Evolutionary conservation across 2,797 vertebrate species (phyloP), one percentile per base, ranked within the genome.

Genomic region (Melanotaenia maccullochi): DNA sequence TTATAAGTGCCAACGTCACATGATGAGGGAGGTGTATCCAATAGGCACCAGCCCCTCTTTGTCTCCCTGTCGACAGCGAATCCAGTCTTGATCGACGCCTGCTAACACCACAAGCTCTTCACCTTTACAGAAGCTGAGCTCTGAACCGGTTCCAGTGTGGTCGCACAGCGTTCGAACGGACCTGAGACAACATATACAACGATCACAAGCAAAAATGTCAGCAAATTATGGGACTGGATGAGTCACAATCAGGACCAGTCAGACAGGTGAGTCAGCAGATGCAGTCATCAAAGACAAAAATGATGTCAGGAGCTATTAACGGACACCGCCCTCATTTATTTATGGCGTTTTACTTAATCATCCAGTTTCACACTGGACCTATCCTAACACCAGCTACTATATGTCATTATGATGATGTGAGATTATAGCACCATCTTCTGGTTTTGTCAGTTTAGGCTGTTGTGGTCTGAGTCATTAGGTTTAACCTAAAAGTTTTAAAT

Each of bases 31-130:
- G 0, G 97, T 96, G 80, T 98, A 99, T 67, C 96, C 95, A n/a
- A 99, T 97, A 0, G 96, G 97, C 71, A 99, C 97, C 5, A 99
- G 95, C 33, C 98, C 97, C 76, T 94, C 94, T 72, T 60, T 86
- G 72, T 95, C 95, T 59, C 95, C 96, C 60, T 91, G 96, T 84
- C 95, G 95, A 89, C 98, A 99, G 82, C 91, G 92, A 71, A 99
- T 96, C 97, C 97, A 99, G 87, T 99, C 97, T 14, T 97, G 97
- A 35, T 97, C 95, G 76, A 98, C 96, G 0, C 95, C 96, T 65
- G 92, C 93, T 4, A 98, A 80, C 44, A 99, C 91, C 78, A 93
- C 90, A 7, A 99, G 93, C 83, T 97, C 85, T 75, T 99, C 97
- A 1, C 96, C 98, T 72, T 95, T 97, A 40, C 72, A 85, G 94